A percentile compares a stretch with the other conserved stretches of the same genome.
These are phyloP conservation scores for Eledona agricola DNA, from an alignment of 2,888 invertebrate genomes.

Conservation along the genomic window DNA sequence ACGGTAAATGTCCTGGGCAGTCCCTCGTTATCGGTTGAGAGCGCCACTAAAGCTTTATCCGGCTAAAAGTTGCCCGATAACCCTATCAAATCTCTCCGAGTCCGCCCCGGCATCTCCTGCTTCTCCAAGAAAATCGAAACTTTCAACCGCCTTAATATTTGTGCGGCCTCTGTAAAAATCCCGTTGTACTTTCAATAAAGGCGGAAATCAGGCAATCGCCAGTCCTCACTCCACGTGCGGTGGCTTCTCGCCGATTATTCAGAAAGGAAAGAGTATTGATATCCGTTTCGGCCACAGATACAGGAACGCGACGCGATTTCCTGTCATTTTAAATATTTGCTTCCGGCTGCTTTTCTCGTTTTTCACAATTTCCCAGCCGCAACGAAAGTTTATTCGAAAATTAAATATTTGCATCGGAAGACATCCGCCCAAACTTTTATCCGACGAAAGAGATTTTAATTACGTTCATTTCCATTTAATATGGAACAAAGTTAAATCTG, in stretches of 20 bases:
- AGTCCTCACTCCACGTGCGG: constrained; percentile 57
- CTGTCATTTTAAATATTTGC: constrained; percentile 25
- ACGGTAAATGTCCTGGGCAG: constrained; percentile 51
- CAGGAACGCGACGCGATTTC: constrained; percentile 37
- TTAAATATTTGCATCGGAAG: constrained; percentile 38
- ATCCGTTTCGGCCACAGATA: constrained; percentile 40
- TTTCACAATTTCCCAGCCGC: constrained; percentile 1
- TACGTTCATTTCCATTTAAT: constrained; percentile 45
- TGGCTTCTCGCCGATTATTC: constrained; percentile 49
- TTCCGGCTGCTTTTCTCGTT: constrained; percentile 15
- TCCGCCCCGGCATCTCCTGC: background rate
- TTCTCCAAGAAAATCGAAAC: constrained; percentile 7
- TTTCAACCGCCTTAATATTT: constrained; percentile 32
- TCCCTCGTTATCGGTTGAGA: constrained; percentile 50
- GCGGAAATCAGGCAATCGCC: constrained; percentile 59
- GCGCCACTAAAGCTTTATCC: constrained; percentile 41
- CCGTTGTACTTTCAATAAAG: constrained; percentile 58
- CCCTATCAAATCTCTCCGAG: background rate
- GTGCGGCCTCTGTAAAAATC: constrained; percentile 43
- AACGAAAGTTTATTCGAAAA: constrained; percentile 31
- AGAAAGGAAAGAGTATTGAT: constrained; percentile 46
- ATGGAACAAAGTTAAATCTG: constrained; percentile 41
- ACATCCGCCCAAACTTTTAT: constrained; percentile 37
- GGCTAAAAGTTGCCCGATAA: constrained; percentile 2
- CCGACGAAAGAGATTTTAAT: constrained; percentile 40